phyloP scores from a whole-genome alignment of 2,113 vertebrate species.

The Bubo blakistoni region DNA sequence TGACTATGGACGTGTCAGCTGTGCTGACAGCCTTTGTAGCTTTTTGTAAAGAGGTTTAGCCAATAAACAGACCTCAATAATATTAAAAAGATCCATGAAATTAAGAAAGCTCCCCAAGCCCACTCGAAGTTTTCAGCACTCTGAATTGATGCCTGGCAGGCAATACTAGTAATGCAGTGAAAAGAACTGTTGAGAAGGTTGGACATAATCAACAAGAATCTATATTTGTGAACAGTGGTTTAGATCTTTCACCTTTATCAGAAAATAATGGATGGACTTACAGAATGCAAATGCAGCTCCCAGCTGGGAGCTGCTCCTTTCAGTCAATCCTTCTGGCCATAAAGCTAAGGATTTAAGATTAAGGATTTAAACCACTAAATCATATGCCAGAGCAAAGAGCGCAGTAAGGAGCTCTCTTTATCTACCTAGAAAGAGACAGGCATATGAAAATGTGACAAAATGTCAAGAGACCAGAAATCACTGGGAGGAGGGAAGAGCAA shows the following conservation, averaged over 20 bases:
- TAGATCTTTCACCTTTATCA: neutral
- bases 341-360: neutral
- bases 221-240: neutral
- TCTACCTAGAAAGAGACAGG: neutral
- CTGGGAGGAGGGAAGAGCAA: neutral
- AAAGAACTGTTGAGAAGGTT: neutral
- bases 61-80: neutral
- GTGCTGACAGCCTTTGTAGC: too few relatives aligned
- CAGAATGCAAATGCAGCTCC: neutral
- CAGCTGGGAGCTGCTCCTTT: neutral
- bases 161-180: neutral
- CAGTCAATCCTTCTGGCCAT: neutral
- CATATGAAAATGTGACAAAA: neutral
- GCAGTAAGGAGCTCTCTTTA: neutral
- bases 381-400: neutral
- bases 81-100: neutral
- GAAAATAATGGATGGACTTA: neutral
- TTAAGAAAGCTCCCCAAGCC: neutral
- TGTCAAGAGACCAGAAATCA: neutral
- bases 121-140: neutral
- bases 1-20: neutral
- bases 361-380: neutral
- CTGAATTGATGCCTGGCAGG: neutral
- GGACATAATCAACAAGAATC: neutral
- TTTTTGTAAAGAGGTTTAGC: neutral